A percentile compares a stretch with the other conserved stretches of the same genome.
These are phyloP conservation scores for Trachelus tabidus DNA, from an alignment of 2,888 invertebrate genomes.

Conservation along the genomic window DNA sequence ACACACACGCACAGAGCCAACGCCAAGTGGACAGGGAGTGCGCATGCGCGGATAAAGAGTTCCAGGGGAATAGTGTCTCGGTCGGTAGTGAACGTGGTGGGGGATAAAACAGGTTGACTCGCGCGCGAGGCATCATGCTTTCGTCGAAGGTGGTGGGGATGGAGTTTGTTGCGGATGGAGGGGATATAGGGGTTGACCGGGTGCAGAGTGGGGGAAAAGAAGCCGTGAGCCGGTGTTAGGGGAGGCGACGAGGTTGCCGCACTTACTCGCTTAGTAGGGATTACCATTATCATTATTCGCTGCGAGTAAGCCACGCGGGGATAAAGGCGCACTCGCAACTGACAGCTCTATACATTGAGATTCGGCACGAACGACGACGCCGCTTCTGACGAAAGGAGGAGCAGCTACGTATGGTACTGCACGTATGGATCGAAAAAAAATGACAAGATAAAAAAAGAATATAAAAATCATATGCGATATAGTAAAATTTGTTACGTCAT, in stretches of 20 bases:
- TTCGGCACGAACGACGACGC: too few species aligned
- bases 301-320: constrained; percentile 29
- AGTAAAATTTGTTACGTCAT: too few species aligned
- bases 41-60: constrained; percentile 36
- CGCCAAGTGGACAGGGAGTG: constrained; percentile 25
- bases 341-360: constrained; percentile 9
- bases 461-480: too few species aligned
- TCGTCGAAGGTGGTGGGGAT: constrained; percentile 28
- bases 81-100: constrained; percentile 11
- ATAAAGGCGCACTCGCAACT: constrained; percentile 15
- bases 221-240: constrained; percentile 32
- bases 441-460: too few species aligned
- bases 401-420: too few species aligned
- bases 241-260: constrained; percentile 52
- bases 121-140: constrained; percentile 57
- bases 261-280: constrained; percentile 57
- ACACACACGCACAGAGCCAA: constrained; percentile 38
- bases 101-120: constrained; percentile 58
- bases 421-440: too few species aligned
- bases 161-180: constrained; percentile 10
- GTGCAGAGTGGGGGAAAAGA: constrained; percentile 19
- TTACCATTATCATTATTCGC: constrained; percentile 59
- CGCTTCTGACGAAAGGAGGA: too few species aligned
- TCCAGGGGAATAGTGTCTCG: constrained; percentile 35
- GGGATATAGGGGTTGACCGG: constrained; percentile 16